Percentiles rank a stretch among this genome's conserved stretches.
Evolutionary conservation across 2,888 invertebrate species (phyloP).

Genomic region (Melieria omissa): DNA sequence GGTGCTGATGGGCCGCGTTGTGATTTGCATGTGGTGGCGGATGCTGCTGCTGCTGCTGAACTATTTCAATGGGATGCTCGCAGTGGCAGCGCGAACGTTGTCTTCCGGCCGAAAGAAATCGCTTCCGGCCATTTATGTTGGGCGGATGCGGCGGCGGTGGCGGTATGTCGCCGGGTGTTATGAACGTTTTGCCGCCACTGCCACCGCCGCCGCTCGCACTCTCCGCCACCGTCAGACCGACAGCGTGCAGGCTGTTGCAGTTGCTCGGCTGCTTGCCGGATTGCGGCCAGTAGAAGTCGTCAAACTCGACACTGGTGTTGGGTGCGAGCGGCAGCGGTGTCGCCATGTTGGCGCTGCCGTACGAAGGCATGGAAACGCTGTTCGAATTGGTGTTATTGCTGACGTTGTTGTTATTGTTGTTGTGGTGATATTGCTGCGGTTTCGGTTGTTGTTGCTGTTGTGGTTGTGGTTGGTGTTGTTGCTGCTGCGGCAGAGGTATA

Average conservation of each 20-base stretch:
- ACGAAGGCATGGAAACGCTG: neutral
- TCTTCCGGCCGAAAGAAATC: conserved; percentile 14
- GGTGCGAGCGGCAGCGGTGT: conserved; percentile 15
- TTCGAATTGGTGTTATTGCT: conserved; percentile 29
- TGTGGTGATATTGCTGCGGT: conserved; percentile 31
- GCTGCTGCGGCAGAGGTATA: conserved; percentile 11
- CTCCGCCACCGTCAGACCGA: conserved; percentile 6
- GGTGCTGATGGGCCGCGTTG: neutral
- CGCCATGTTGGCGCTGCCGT: conserved; percentile 28
- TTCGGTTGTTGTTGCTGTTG: conserved; percentile 24
- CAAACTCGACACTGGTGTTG: conserved; percentile 35
- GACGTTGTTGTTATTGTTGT: conserved; percentile 19
- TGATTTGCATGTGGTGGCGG: conserved; percentile 6
- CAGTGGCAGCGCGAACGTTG: conserved; percentile 42
- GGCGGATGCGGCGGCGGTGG: conserved; percentile 58
- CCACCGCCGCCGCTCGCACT: conserved; percentile 14
- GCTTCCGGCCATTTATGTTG: conserved; percentile 14
- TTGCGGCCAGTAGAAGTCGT: conserved; percentile 38
- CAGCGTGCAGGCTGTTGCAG: neutral
- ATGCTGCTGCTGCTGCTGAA: conserved; percentile 23
- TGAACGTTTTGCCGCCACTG: conserved; percentile 54
- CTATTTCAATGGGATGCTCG: conserved; percentile 40
- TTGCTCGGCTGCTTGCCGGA: conserved; percentile 17
- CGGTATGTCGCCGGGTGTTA: conserved; percentile 61
- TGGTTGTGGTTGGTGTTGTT: conserved; percentile 31